phyloP scores from a whole-genome alignment of 2,888 invertebrate genomes.

The Philhelius pedissequus region DNA sequence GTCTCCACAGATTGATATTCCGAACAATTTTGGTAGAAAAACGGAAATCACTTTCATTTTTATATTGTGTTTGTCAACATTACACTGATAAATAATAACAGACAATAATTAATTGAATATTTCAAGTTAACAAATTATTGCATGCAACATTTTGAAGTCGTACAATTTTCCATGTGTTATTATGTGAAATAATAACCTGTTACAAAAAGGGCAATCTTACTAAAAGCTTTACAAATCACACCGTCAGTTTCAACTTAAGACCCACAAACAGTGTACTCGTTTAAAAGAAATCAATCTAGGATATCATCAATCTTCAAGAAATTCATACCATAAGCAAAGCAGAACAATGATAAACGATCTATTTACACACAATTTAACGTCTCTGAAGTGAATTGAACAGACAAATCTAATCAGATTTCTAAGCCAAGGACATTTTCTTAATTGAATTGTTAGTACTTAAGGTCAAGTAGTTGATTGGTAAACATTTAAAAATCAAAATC shows the following conservation, averaged over 20 bases:
- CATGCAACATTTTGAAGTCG: not conserved
- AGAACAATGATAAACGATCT: not conserved
- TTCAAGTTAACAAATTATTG: not conserved
- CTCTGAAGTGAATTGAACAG: not conserved
- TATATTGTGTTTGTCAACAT: not conserved
- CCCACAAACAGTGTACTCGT: not conserved
- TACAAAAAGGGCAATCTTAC: not conserved
- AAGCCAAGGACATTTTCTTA: not conserved
- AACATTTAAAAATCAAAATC: not conserved
- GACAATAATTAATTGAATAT: not conserved
- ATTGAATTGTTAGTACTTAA: not conserved
- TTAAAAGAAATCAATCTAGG: not conserved
- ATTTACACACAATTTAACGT: not conserved
- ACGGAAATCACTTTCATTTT: not conserved
- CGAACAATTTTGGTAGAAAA: not conserved
- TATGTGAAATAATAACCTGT: not conserved
- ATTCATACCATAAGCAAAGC: not conserved
- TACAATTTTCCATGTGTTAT: not conserved
- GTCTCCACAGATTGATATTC: not conserved
- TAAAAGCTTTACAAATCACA: not conserved
- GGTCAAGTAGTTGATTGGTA: not conserved
- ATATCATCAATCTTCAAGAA: conserved; percentile 8
- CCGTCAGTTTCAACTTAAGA: not conserved
- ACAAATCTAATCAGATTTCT: not conserved
- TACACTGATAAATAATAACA: not conserved